Base-by-base conservation (phyloP, 92 coral and sea anemone genomes). In the Zoanthus sansibaricus region DNA sequence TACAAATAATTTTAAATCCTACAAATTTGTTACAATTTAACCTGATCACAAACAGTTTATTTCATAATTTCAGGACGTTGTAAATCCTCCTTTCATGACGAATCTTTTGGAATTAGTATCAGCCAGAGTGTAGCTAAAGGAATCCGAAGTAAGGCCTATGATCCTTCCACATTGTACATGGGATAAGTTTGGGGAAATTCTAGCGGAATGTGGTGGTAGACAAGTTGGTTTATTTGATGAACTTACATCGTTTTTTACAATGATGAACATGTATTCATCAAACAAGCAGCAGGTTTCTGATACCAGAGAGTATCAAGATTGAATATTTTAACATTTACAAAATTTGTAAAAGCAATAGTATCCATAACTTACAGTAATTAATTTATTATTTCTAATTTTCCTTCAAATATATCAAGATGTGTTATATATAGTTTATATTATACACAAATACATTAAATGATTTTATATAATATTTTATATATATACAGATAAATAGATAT, bases 111-210 rank as follows among this genome's bases (percentile, higher is more conserved):
- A 88, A 10, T 13, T n/a, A 2, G 86, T 89, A 8, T 10, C 72
- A 54, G 49, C 71, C 42, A 47, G 20, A 20, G 69, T 72, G 20
- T 46, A 54, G 8, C 5, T 21, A 2, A 58, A 77, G 14, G 33
- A 45, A 3, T 14, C 14, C 20, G 16, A 68, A 30, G n/a, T 55
- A 37, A 83, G 54, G 58, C 54, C 86, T 61, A 69, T 87, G 56
- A 30, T 87, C 4, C 48, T 93, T 10, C 93, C 89, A 6, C 91
- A 83, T 46, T 91, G 94, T 84, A 93, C 93, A 13, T 91, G 94
- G 94, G 96, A 91, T n/a, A 89, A 83, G 42, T 86, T 93, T 72
- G 96, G 94, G 6, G 94, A 93, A 17, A 71, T 85, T 17, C 45
- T 93, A 5, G 96, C 94, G 0, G 59, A 82, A 18, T 87, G 82